Evolutionary conservation across 2,888 invertebrate species (phyloP).

Genomic region (Neoascia interrupta): DNA sequence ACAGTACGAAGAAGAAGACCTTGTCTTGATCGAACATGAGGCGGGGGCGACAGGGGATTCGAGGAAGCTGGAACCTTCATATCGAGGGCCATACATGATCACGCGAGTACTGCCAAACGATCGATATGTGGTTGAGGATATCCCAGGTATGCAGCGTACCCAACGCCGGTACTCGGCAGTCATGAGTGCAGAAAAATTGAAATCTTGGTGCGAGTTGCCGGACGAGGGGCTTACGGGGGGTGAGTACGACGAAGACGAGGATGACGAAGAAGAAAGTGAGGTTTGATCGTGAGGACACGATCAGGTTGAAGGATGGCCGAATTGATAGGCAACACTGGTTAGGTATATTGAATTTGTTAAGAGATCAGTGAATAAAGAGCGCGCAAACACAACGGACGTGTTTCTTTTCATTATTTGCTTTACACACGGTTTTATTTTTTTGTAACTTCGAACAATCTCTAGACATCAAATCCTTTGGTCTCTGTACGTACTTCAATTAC

Average conservation of each 20-base stretch:
- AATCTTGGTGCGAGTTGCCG: constrained; percentile 15
- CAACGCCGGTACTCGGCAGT: constrained; percentile 19
- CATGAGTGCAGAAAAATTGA: constrained; percentile 1
- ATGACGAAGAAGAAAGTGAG: neutral
- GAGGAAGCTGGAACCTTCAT: constrained; percentile 59
- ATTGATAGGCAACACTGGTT: constrained; percentile 7
- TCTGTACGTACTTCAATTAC: too few relatives aligned
- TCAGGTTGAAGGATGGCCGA: constrained; percentile 9
- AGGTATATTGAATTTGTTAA: too few relatives aligned
- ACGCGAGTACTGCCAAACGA: constrained; percentile 67
- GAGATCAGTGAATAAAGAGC: too few relatives aligned
- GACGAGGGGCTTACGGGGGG: neutral
- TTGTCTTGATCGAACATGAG: constrained; percentile 4
- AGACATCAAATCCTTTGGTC: too few relatives aligned
- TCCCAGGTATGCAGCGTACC: constrained; percentile 64
- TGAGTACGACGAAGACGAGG: constrained; percentile 4
- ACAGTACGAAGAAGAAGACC: constrained; percentile 3
- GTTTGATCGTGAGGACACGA: constrained; percentile 9
- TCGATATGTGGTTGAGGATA: constrained; percentile 70
- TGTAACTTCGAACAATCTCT: too few relatives aligned
- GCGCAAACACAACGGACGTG: too few relatives aligned
- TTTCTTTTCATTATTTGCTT: too few relatives aligned
- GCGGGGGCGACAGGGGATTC: constrained; percentile 11
- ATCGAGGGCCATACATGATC: constrained; percentile 71
- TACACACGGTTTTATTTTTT: too few relatives aligned